phyloP scores from a whole-genome alignment of 2,797 vertebrate species.

The Vireo griseus region DNA sequence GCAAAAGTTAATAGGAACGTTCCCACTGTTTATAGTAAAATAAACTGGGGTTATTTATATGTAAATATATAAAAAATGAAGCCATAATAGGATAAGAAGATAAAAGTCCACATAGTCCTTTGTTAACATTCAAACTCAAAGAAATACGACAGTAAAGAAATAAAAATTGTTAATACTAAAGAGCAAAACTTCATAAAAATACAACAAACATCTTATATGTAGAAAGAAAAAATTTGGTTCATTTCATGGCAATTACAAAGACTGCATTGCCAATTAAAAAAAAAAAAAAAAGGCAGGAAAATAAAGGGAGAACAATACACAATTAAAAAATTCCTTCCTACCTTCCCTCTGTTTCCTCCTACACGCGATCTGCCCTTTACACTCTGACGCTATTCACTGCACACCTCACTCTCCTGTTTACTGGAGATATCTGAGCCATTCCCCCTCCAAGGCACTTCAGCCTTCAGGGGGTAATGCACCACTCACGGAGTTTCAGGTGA shows the following conservation, averaged over 20 bases:
- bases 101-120: background rate
- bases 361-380: background rate
- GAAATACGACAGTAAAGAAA: background rate
- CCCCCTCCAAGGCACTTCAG: accelerated
- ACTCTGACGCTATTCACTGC: accelerated
- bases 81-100: background rate
- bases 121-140: background rate
- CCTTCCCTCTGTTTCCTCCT: background rate
- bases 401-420: background rate
- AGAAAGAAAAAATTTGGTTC: background rate
- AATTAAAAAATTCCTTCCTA: background rate
- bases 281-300: background rate
- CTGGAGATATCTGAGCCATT: accelerated
- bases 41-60: background rate
- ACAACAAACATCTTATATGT: accelerated
- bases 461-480: background rate
- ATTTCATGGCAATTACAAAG: background rate
- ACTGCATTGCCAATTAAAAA: background rate
- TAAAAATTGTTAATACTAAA: background rate
- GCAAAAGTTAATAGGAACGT: background rate
- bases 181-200: background rate
- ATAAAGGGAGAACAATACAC: accelerated
- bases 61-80: background rate
- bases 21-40: background rate
- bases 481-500: background rate